phyloP scores from a whole-genome alignment of 2,113 vertebrate genomes.

The Grammomys surdaster region DNA sequence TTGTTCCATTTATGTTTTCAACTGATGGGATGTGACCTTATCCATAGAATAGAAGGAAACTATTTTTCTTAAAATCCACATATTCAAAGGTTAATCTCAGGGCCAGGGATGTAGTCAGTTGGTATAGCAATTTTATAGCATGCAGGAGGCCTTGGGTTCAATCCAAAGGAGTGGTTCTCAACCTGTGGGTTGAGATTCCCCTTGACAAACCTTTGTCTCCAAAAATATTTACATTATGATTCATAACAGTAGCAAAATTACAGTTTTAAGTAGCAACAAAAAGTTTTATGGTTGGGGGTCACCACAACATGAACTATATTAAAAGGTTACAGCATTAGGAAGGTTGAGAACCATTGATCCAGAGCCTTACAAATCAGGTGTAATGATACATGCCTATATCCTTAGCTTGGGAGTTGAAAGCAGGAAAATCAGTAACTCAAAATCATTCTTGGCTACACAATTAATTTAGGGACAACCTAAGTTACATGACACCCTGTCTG shows the following conservation, averaged over 20 bases:
- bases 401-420: too few relatives aligned
- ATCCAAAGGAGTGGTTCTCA: not conserved
- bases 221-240: not conserved
- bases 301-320: not conserved
- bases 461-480: not conserved
- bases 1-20: not conserved
- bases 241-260: not conserved
- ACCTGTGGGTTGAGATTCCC: not conserved
- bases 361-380: not conserved
- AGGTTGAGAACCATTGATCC: not conserved
- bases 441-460: not conserved
- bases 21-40: not conserved
- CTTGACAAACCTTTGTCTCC: not conserved
- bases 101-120: not conserved
- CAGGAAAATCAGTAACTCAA: not conserved
- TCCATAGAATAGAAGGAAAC: not conserved
- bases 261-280: not conserved
- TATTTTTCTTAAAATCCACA: not conserved
- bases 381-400: not conserved
- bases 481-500: not conserved
- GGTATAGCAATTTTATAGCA: not conserved
- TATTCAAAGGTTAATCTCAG: not conserved
- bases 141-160: not conserved
- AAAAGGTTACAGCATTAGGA: not conserved
- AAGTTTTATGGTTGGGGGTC: not conserved